These are phyloP conservation scores for Tragelaphus buxtoni DNA, from an alignment of 2,113 vertebrate species.

Conservation along the genomic window DNA sequence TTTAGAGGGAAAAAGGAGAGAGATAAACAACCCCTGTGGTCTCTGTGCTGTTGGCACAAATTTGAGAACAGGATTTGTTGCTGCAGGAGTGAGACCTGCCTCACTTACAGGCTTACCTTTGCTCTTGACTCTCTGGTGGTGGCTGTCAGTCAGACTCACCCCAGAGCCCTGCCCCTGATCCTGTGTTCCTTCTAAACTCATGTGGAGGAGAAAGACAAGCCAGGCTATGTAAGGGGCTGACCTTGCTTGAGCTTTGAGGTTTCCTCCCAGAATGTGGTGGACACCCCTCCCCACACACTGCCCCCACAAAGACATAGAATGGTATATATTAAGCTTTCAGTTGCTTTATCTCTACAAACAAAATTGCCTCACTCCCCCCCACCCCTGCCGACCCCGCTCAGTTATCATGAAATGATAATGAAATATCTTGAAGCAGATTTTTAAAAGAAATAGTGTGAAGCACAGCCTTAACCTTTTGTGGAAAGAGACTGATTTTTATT, in stretches of 20 bases:
- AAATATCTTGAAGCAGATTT: neutral
- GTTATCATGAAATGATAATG: neutral
- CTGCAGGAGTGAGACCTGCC: neutral
- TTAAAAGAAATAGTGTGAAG: neutral
- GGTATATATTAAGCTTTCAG: neutral
- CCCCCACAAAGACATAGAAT: neutral
- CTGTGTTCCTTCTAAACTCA: neutral
- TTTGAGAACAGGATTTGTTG: neutral
- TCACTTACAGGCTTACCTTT: neutral
- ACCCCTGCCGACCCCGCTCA: neutral
- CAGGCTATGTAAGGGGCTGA: neutral
- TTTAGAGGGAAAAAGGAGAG: neutral
- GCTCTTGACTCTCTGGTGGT: neutral
- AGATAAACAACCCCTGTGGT: neutral
- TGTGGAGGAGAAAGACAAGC: neutral
- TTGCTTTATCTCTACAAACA: neutral
- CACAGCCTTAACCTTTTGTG: neutral
- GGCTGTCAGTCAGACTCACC: neutral
- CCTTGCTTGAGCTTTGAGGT: neutral
- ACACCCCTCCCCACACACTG: accelerated
- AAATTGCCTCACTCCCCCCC: neutral
- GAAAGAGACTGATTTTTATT: neutral
- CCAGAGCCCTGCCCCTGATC: neutral
- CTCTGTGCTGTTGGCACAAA: neutral
- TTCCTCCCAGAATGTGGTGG: neutral